Evolutionary conservation across 2,888 invertebrate genomes (phyloP), one percentile per base, ranked within the genome.

Genomic region (Syritta pipiens): DNA sequence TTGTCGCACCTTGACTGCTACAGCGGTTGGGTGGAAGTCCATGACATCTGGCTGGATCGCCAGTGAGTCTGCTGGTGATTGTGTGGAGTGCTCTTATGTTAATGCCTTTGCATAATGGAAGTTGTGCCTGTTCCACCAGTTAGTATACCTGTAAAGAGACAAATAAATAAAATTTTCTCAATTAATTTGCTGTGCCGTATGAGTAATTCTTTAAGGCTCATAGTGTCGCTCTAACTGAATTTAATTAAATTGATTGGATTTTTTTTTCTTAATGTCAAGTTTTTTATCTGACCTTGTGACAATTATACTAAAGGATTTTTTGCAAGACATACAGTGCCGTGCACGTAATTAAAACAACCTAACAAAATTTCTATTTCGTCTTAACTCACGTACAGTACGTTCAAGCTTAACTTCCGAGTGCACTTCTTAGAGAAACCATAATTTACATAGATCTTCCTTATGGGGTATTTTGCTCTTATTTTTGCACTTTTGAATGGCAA

Each of bases 41-140:
- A 46, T 76, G 76, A 76, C 69, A 76, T 76, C 76, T 37, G 71
- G 63, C 40, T 53, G 37, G 20, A 76, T 71, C 76, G 76, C 69
- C 76, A 71, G 5, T 5, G 14, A 63, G 76, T 71, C 76, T 76
- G 46, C 49, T 44, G 12, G 17, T 28, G 37, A 57, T 32, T 76
- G 62, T 69, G 60, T 44, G 42, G 63, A n/a, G n/a, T n/a, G n/a
- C n/a, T 35, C 20, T 28, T 72, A 72, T 72, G 72, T 57, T 55
- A 63, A 63, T 72, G 62, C 22, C 57, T 12, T 20, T 48, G 30
- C 24, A 49, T 30, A 68, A 68, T 57, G 37, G 37, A 37, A 14
- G 40, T 48, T 55, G 40, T 72, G 26, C 40, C 65, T 30, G 32
- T 60, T 46, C 59, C 32, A 12, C 53, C n/a, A 44, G 35, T 24